Conservation (phyloP, 2,113 vertebrate genomes). For the Varanus komodoensis region DNA sequence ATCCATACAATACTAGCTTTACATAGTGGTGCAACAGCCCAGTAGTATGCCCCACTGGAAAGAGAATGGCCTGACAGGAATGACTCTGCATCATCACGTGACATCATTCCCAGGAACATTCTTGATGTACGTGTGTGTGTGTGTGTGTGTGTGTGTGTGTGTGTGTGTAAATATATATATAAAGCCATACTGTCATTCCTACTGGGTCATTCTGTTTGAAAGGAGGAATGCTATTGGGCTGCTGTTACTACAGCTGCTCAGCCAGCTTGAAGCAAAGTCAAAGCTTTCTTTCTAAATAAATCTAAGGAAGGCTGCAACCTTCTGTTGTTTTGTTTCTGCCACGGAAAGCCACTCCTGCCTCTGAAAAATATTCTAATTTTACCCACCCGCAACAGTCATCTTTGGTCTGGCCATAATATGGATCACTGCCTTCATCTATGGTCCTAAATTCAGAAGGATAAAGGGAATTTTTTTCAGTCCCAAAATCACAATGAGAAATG, state of each 20-base stretch:
- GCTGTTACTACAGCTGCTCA: background rate
- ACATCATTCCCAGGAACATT: background rate
- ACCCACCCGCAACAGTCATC: background rate
- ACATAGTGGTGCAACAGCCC: background rate
- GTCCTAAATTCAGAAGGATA: constrained; percentile 18
- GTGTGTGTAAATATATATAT: too few relatives aligned
- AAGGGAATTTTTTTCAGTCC: constrained; percentile 53
- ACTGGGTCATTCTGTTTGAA: too few relatives aligned
- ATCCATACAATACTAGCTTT: background rate
- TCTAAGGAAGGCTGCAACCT: background rate
- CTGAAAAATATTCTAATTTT: background rate
- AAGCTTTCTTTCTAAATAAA: background rate
- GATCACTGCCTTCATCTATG: constrained; percentile 38
- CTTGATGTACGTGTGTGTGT: background rate
- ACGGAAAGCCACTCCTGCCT: background rate
- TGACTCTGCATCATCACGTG: background rate
- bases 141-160: too few relatives aligned
- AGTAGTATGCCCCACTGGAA: background rate
- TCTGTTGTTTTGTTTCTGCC: background rate
- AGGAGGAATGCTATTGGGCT: background rate
- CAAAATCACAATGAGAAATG: constrained; percentile 62
- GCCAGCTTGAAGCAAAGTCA: background rate
- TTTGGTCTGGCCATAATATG: constrained; percentile 2
- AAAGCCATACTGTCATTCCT: too few relatives aligned
- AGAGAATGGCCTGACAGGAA: background rate